Evolutionary conservation across 2,113 vertebrate genomes (phyloP), one percentile per base, ranked within the genome.

Genomic region (Saguinus midas): DNA sequence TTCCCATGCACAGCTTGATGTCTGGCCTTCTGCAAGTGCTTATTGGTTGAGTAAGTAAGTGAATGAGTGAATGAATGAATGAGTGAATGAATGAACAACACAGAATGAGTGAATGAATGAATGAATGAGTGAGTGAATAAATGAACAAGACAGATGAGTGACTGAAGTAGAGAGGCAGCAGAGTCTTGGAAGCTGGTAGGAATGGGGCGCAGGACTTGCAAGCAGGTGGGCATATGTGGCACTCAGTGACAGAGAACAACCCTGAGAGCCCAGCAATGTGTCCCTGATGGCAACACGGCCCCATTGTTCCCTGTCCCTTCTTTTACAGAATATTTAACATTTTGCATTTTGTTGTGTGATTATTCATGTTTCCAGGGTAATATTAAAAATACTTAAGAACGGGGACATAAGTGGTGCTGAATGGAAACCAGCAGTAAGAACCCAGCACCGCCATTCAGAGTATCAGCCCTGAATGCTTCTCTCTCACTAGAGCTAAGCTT

Each of bases 331-430:
- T 5, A 9, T 86, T 55, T 73, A 4, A 29, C 32, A 43, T 52
- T 73, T 61, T 52, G 3, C 35, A 1, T 61, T 66, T 83, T n/a
- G 45, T 52, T 76, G 61, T 50, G 16, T 32, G 40, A 9, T 85
- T 78, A 75, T 84, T 78, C 37, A 29, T n/a, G 5, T 45, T 66
- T 90, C 35, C n/a, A 40, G 25, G 48, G 66, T 73, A 7, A 23
- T 40, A 23, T 37, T 85, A 50, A 78, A 32, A 61, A 43, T 81
- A 32, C 11, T 40, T 87, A 50, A 68, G 64, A 50, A 80, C 40
- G 5, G 21, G 8, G 7, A 0, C 70, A 8, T 83, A 4, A 1
- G 1, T n/a, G n/a, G 45, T 64, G 70, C 48, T 0, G 0, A 90
- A 40, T 7, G 45, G 40, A 83, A 3, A 0, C 7, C 0, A 4